Conservation (phyloP, 92 coral and sea anemone species). For the Porites evermanni region DNA sequence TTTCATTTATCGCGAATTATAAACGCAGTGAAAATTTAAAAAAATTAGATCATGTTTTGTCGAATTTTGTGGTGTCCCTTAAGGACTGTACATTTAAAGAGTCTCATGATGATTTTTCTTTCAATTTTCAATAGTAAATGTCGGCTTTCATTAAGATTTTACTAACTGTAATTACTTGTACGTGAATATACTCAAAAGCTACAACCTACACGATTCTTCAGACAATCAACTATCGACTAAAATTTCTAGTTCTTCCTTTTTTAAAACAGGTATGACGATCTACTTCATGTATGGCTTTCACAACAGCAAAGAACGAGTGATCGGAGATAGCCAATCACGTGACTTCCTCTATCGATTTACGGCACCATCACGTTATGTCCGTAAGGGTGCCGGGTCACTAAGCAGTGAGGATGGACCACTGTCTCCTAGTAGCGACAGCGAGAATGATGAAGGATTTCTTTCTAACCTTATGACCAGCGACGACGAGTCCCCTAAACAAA, state of each 20-base stretch:
- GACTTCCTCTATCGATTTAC: conserved; percentile 63
- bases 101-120: too few relatives aligned
- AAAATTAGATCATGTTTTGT: too few relatives aligned
- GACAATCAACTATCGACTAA: neutral
- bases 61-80: too few relatives aligned
- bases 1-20: too few relatives aligned
- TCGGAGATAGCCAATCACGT: conserved; percentile 37
- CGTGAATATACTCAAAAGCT: too few relatives aligned
- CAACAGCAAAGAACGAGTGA: conserved; percentile 64
- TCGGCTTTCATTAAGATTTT: too few relatives aligned
- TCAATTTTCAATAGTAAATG: too few relatives aligned
- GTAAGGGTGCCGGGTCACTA: conserved; percentile 23
- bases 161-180: too few relatives aligned
- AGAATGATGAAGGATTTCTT: conserved; percentile 76
- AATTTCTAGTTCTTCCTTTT: neutral
- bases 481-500: conserved; percentile 42
- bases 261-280: conserved; percentile 72
- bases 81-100: too few relatives aligned
- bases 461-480: conserved; percentile 67
- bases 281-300: conserved; percentile 79
- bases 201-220: neutral
- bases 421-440: conserved; percentile 55
- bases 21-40: too few relatives aligned
- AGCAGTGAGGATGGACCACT: conserved; percentile 65
- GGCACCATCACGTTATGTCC: conserved; percentile 17